Conservation (phyloP, 2,797 vertebrate species). For the Clarias pachynema region DNA sequence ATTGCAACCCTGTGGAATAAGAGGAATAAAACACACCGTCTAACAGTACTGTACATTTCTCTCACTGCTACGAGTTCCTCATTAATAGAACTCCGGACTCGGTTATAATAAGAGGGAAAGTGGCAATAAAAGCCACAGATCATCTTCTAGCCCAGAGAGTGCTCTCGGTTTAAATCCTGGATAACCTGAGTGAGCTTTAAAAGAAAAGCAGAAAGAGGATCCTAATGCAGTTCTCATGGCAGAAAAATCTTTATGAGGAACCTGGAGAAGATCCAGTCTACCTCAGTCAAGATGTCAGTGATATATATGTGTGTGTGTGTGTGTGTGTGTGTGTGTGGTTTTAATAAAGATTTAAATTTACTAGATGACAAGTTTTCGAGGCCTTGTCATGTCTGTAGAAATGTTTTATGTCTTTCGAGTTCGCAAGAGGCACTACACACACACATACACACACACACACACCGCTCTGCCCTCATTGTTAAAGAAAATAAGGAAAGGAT, state of each 20-base stretch:
- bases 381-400: not conserved
- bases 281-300: conserved; percentile 37
- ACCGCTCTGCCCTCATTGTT: not conserved
- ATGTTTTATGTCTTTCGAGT: not conserved
- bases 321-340: conserved; percentile 16
- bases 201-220: conserved; percentile 16
- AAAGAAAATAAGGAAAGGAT: not conserved
- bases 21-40: not conserved
- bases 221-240: conserved; percentile 50
- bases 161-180: conserved; percentile 4
- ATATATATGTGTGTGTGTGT: not conserved
- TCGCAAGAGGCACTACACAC: not conserved
- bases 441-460: no score
- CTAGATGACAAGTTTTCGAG: not conserved
- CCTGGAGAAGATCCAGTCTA: conserved; percentile 55
- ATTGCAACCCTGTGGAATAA: not conserved
- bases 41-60: not conserved
- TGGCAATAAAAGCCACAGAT: conserved; percentile 15
- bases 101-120: conserved; percentile 35
- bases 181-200: conserved; percentile 33
- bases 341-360: not conserved
- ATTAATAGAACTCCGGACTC: not conserved
- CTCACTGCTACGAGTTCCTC: conserved; percentile 14
- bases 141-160: conserved; percentile 8
- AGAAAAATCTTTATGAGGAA: conserved; percentile 59